These are phyloP conservation scores for Myotis daubentonii DNA, from an alignment of 2,797 vertebrate genomes.

Conservation along the genomic window DNA sequence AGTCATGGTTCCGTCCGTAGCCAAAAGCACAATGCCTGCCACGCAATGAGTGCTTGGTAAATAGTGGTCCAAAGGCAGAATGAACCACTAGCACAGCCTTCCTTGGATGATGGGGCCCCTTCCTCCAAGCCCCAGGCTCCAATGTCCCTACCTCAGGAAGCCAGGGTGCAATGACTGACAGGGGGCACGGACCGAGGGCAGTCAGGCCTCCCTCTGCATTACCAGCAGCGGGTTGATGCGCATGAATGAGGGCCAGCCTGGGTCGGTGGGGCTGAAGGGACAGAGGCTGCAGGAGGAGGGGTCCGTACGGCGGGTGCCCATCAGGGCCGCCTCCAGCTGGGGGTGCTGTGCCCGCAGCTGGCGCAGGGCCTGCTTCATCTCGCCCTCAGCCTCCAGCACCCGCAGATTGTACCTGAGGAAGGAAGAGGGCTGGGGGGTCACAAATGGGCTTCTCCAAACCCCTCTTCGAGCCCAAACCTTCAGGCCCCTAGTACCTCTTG, in stretches of 20 bases:
- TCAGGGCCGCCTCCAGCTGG: constrained; percentile 91
- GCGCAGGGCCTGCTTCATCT: constrained; percentile 91
- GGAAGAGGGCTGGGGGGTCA: not conserved
- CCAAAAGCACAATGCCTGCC: not conserved
- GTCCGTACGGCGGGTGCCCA: constrained; percentile 95
- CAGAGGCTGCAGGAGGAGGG: constrained; percentile 93
- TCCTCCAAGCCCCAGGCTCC: not conserved
- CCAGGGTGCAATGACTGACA: not conserved
- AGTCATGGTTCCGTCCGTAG: not conserved
- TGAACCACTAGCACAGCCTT: not conserved
- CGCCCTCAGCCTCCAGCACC: constrained; percentile 92
- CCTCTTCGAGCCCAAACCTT: not conserved
- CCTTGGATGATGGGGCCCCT: not conserved
- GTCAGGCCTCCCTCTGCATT: not conserved
- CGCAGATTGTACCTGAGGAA: constrained; percentile 89
- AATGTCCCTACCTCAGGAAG: not conserved
- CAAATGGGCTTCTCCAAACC: not conserved
- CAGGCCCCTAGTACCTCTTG: constrained; percentile 86
- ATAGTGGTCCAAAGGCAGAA: not conserved
- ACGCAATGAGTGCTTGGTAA: not conserved
- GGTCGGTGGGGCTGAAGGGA: constrained; percentile 91
- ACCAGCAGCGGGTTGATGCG: constrained; percentile 96
- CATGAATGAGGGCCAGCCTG: constrained; percentile 94
- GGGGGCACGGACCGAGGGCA: accelerated
- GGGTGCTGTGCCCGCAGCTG: constrained; percentile 89